phyloP scores from a whole-genome alignment of 2,888 invertebrate species.

The Fragum sueziense region DNA sequence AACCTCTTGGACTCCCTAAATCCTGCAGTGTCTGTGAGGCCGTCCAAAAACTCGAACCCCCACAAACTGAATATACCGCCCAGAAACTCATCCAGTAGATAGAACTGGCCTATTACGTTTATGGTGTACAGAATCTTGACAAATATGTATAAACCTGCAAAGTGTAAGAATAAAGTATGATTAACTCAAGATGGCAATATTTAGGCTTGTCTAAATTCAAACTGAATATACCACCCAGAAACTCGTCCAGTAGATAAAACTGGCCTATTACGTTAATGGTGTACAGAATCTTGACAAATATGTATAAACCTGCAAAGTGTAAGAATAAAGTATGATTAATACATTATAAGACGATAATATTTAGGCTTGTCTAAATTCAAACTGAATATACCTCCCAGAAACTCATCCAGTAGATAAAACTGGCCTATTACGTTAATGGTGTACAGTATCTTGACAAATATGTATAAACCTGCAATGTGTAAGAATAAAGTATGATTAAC shows the following conservation, averaged over 20 bases:
- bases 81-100: conserved; percentile 75
- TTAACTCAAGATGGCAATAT: too few species aligned
- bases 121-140: conserved; percentile 71
- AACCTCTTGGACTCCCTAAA: conserved; percentile 72
- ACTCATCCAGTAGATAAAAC: conserved; percentile 75
- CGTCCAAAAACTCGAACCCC: conserved; percentile 72
- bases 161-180: not conserved
- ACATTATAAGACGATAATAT: too few species aligned
- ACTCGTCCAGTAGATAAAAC: conserved; percentile 75
- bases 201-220: too few species aligned
- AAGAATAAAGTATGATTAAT: not conserved
- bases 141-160: conserved; percentile 70
- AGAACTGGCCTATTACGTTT: conserved; percentile 74
- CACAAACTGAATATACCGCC: conserved; percentile 74
- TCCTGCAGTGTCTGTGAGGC: conserved; percentile 61
- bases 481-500: too few species aligned
- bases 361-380: too few species aligned
- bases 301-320: conserved; percentile 65
- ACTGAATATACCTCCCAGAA: conserved; percentile 74
- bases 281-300: conserved; percentile 73
- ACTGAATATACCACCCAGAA: conserved; percentile 74
- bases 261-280: conserved; percentile 71
- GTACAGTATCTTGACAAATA: conserved; percentile 73
- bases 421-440: conserved; percentile 71
- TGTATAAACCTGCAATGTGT: conserved; percentile 70